A percentile compares a stretch with the other conserved stretches of the same genome.
These are phyloP conservation scores for Leptopilina syphax DNA, from an alignment of 2,888 invertebrate genomes.

Conservation along the genomic window DNA sequence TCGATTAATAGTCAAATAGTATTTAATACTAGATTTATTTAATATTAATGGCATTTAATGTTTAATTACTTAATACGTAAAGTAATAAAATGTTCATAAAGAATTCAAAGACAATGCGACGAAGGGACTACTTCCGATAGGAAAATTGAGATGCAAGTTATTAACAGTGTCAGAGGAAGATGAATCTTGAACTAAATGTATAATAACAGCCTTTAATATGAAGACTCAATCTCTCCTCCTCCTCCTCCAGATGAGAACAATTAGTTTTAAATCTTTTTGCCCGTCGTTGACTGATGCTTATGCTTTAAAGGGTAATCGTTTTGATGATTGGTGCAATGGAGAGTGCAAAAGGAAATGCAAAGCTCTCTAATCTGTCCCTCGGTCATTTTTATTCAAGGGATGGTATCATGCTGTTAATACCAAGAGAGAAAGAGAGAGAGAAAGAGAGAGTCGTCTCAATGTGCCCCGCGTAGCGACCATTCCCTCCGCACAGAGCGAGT, in stretches of 20 bases:
- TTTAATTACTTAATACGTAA: too few relatives aligned
- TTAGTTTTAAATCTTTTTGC: constrained; percentile 39
- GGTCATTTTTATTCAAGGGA: constrained; percentile 18
- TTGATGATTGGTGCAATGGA: constrained; percentile 30
- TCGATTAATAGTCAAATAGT: too few relatives aligned
- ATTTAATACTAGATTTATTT: too few relatives aligned
- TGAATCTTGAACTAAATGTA: constrained; percentile 23
- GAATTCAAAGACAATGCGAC: too few relatives aligned
- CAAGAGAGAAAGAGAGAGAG: constrained; percentile 47
- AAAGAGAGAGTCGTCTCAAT: constrained; percentile 46
- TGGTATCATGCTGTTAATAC: constrained; percentile 24
- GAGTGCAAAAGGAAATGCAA: constrained; percentile 33
- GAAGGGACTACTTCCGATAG: neutral
- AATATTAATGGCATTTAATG: too few relatives aligned
- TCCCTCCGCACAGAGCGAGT: constrained; percentile 39
- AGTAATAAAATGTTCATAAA: too few relatives aligned
- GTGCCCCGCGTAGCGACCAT: constrained; percentile 26
- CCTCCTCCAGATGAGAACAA: constrained; percentile 1
- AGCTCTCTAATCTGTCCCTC: constrained; percentile 28
- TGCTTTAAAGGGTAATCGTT: constrained; percentile 28
- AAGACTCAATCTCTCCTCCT: constrained; percentile 17
- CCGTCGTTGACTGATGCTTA: constrained; percentile 10
- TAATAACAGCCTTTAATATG: constrained; percentile 1
- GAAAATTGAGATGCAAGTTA: neutral
- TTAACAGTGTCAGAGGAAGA: neutral